phyloP scores from a whole-genome alignment of 1,140 invertebrate genomes.

The Nylanderia fulva region DNA sequence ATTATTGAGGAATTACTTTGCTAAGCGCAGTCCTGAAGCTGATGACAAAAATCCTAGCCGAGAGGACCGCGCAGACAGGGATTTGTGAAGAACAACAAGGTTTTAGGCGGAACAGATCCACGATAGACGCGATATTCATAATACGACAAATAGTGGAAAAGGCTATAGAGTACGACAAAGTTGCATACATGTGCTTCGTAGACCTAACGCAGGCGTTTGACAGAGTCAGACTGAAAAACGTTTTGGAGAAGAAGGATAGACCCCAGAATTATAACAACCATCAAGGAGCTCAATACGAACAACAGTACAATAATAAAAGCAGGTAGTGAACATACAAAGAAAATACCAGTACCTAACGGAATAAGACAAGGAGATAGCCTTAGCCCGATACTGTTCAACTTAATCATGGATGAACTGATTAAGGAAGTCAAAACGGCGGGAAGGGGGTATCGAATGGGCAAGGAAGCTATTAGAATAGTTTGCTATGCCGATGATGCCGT shows the following conservation, averaged over 20 bases:
- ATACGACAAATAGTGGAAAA: background rate
- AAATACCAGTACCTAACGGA: background rate
- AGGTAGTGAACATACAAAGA: background rate
- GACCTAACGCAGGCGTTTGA: background rate
- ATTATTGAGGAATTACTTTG: background rate
- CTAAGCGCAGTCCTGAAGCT: background rate
- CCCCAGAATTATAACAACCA: background rate
- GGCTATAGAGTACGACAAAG: background rate
- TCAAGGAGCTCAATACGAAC: background rate
- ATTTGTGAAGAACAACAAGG: background rate
- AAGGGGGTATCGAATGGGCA: too few relatives aligned
- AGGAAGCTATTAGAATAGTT: background rate
- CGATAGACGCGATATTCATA: background rate
- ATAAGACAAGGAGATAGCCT: background rate
- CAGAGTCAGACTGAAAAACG: background rate
- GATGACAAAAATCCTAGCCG: background rate
- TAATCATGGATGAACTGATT: background rate
- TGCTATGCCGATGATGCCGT: background rate
- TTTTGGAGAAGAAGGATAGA: background rate
- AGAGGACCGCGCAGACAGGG: background rate
- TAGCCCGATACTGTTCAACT: background rate
- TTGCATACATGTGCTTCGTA: background rate
- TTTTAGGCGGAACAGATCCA: background rate
- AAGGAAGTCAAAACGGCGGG: background rate
- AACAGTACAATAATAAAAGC: background rate